Evolutionary conservation across 2,113 vertebrate species (phyloP), one percentile per base, ranked within the genome.

Genomic region (Crotalus horridus): DNA sequence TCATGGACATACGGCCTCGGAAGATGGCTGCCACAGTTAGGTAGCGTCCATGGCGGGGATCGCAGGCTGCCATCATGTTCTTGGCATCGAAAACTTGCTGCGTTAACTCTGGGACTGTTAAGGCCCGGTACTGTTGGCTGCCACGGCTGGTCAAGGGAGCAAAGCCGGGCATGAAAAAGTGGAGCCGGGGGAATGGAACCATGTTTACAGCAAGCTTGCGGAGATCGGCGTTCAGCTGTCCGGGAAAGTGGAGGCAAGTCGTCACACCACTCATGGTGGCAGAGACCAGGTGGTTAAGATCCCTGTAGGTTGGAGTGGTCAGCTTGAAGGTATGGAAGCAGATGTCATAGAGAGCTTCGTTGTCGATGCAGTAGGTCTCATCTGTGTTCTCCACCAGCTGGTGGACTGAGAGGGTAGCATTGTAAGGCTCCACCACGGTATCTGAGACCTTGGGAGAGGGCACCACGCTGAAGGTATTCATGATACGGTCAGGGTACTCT

Each of bases 61-160:
- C 99, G 5, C 98, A 99, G 1, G 99, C 98, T n/a, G 99, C 98
- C 99, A 99, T 99, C 99, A 99, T 99, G 91, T 99, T n/a, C 97
- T 99, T 99, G 94, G 99, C 98, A 6, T 99, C 98, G 0, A 99
- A 99, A 88, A 99, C 98, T 96, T 99, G 98, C 96, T 99, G 99
- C 7, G 98, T 99, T 93, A 99, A 98, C 97, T 99, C 98, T 0
- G 99, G 98, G 81, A 99, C 98, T 0, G 98, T 99, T 88, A 99
- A 98, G 43, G 99, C 98, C 0, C 98, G 98, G 94, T 99, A 99
- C 96, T 99, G 98, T 97, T 99, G 99, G 97, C 98, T 99, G 6
- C 98, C 98, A 17, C 98, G 96, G 98, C 98, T 99, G 96, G 99
- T 99, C 43, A 99, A 97, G 0, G 98, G 98, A 10, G 98, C 99